Evolutionary conservation across 2,888 invertebrate genomes (phyloP).

Genomic region (Meteorus colon): DNA sequence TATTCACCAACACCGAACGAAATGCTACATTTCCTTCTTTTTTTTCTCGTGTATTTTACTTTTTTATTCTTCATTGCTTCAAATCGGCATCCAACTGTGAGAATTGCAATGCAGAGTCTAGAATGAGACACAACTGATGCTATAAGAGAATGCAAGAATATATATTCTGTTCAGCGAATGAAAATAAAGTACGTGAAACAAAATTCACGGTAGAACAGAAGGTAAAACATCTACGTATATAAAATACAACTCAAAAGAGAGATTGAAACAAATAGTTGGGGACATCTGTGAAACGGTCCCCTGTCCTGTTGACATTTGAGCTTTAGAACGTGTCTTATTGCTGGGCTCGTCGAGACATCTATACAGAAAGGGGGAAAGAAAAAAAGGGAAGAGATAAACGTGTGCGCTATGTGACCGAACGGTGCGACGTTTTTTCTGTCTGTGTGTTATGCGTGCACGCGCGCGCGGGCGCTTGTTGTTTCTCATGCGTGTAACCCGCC

Average conservation of each 20-base stretch:
- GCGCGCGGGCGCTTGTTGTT: conserved; percentile 23
- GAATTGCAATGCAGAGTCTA: conserved; percentile 18
- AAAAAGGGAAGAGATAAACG: not conserved
- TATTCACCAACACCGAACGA: conserved; percentile 25
- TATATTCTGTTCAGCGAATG: conserved; percentile 39
- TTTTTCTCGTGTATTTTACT: not conserved
- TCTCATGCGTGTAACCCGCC: conserved; percentile 37
- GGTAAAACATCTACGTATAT: conserved; percentile 8
- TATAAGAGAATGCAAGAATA: conserved; percentile 21
- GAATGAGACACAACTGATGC: not conserved
- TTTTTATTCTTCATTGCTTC: conserved; percentile 18
- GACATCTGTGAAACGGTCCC: conserved; percentile 39
- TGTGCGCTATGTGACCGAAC: not conserved
- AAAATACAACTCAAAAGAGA: conserved; percentile 16
- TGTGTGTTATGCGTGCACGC: not conserved
- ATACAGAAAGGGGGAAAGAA: not conserved
- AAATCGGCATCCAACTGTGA: conserved; percentile 33
- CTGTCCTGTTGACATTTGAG: conserved; percentile 54
- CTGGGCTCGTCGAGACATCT: conserved; percentile 11
- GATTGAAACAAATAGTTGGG: conserved; percentile 45
- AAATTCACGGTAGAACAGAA: not conserved
- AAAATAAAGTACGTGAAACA: conserved; percentile 10
- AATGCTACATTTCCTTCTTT: not conserved
- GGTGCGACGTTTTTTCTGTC: not conserved
- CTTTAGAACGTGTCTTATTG: conserved; percentile 52